Evolutionary conservation across 2,797 vertebrate species (phyloP).

Genomic region (Danio jaintianensis): DNA sequence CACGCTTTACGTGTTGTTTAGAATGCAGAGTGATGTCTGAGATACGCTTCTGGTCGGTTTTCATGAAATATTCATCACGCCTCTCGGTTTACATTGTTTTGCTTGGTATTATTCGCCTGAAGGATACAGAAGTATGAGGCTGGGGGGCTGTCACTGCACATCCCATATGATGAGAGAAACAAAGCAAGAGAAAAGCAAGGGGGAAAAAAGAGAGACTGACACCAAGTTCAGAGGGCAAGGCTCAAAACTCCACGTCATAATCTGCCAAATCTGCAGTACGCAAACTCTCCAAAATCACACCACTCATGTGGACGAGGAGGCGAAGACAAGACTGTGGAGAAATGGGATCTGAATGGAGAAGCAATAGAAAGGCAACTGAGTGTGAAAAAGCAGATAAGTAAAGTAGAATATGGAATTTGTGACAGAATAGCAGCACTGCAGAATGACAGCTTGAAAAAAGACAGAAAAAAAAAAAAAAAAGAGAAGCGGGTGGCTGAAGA

Average conservation of each 20-base stretch:
- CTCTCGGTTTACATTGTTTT: conserved; percentile 67
- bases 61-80: conserved; percentile 77
- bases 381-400: conserved; percentile 6
- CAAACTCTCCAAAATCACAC: neutral
- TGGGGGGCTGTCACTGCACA: conserved; percentile 36
- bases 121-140: conserved; percentile 40
- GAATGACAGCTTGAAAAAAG: neutral
- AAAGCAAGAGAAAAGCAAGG: neutral
- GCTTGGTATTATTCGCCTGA: conserved; percentile 65
- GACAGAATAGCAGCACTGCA: conserved; percentile 1
- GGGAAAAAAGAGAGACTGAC: conserved; percentile 4
- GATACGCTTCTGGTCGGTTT: conserved; percentile 57
- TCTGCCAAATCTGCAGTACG: conserved; percentile 15
- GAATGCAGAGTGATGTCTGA: conserved; percentile 67
- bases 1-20: conserved; percentile 63
- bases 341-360: neutral
- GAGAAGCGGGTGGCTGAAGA: conserved; percentile 1
- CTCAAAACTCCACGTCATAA: neutral
- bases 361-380: neutral
- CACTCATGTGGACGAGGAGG: neutral
- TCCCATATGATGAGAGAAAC: conserved; percentile 15
- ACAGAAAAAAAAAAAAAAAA: neutral
- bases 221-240: conserved; percentile 39
- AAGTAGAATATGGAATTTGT: neutral
- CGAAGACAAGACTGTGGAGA: neutral